phyloP scores from a whole-genome alignment of 2,113 vertebrate genomes.

The Oncorhynchus keta region DNA sequence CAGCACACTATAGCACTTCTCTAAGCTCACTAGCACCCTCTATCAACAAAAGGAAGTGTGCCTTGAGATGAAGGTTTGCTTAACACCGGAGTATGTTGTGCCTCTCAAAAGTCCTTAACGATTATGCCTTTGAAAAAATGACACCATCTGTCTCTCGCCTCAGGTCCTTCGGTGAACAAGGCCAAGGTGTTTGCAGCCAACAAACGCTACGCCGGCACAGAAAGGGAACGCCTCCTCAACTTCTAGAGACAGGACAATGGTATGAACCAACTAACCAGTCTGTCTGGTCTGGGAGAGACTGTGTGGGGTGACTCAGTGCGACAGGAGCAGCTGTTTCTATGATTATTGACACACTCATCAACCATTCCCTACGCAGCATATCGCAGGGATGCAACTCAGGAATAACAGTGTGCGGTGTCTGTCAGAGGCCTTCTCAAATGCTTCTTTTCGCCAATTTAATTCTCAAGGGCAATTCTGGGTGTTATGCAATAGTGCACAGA shows the following conservation, averaged over 20 bases:
- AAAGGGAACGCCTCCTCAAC: slow-evolving; percentile 85
- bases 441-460: background rate
- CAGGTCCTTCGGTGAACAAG: slow-evolving; percentile 91
- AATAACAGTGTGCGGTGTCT: slow-evolving; percentile 31
- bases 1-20: background rate
- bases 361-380: background rate
- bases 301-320: slow-evolving; percentile 18
- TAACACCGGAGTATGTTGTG: too few species aligned
- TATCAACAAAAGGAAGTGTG: background rate
- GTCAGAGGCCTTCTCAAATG: slow-evolving; percentile 14
- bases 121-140: too few species aligned
- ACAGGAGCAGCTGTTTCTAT: background rate
- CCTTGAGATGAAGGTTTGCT: too few species aligned
- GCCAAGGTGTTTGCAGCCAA: slow-evolving; percentile 79
- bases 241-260: slow-evolving; percentile 67
- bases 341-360: slow-evolving; percentile 44
- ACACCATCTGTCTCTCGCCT: background rate
- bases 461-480: slow-evolving; percentile 32
- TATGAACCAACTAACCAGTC: slow-evolving; percentile 39
- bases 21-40: background rate
- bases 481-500: background rate
- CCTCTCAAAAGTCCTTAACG: too few species aligned
- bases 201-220: slow-evolving; percentile 75
- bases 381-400: slow-evolving; percentile 47
- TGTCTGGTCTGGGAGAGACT: slow-evolving; percentile 18